Evolutionary conservation across 35 echinoderm and acorn worm species (phyloP).

Genomic region (Ophioderma brevispina): DNA sequence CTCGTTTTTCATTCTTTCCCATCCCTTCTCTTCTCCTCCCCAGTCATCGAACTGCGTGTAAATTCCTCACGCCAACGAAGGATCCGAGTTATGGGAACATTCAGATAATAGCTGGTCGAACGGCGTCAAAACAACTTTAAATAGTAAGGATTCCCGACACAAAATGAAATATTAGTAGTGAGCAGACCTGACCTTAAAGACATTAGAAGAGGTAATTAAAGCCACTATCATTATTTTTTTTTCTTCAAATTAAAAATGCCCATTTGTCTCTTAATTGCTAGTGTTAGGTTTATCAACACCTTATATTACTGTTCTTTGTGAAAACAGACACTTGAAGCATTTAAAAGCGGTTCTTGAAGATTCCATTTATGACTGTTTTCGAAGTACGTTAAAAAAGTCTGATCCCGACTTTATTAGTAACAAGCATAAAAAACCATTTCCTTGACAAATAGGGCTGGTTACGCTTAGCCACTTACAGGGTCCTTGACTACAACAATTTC

Average conservation of each 20-base stretch:
- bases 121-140: conserved; percentile 49
- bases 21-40: not conserved
- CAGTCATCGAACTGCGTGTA: conserved; percentile 80
- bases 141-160: conserved; percentile 61
- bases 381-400: too few relatives aligned
- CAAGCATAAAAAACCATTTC: not conserved
- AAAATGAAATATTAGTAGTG: conserved; percentile 55
- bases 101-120: conserved; percentile 58
- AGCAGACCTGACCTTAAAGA: conserved; percentile 78
- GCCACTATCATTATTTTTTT: too few relatives aligned
- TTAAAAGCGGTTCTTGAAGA: not conserved
- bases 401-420: not conserved
- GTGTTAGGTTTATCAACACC: too few relatives aligned
- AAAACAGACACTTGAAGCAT: too few relatives aligned
- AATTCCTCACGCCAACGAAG: conserved; percentile 87
- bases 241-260: too few relatives aligned
- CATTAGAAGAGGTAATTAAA: conserved; percentile 64
- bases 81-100: conserved; percentile 63
- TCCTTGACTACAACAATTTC: not conserved
- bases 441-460: not conserved
- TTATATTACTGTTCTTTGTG: too few relatives aligned
- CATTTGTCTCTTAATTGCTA: too few relatives aligned
- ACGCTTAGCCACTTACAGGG: too few relatives aligned
- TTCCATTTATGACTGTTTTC: not conserved
- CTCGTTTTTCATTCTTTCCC: too few relatives aligned